These are phyloP conservation scores for Aviceda subcristata DNA, from an alignment of 2,113 vertebrate genomes.

Conservation along the genomic window DNA sequence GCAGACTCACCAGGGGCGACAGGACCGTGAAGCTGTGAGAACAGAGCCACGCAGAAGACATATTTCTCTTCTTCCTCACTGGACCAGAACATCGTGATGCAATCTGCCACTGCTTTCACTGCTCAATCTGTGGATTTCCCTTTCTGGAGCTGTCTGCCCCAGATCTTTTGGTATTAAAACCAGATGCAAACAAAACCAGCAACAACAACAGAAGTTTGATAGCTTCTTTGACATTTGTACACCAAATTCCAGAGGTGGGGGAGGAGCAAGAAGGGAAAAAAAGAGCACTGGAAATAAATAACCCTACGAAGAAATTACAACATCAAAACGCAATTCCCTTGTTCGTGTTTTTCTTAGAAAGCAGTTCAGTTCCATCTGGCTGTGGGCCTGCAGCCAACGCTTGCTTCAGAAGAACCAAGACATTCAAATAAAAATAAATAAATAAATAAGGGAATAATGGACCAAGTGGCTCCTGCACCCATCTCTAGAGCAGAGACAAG, in stretches of 20 bases:
- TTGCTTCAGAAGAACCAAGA: constrained; percentile 54
- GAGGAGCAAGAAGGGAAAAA: background rate
- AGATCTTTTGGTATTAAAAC: background rate
- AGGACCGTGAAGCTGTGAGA: background rate
- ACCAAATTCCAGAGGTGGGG: background rate
- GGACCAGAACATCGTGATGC: background rate
- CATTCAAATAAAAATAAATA: constrained; percentile 43
- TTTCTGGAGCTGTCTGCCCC: background rate
- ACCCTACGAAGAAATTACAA: constrained; percentile 59
- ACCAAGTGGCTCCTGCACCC: background rate
- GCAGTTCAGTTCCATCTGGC: constrained; percentile 60
- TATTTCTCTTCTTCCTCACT: background rate
- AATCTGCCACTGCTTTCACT: background rate
- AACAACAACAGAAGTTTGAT: constrained; percentile 7
- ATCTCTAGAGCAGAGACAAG: background rate
- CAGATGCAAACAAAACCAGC: background rate
- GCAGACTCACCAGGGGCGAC: background rate
- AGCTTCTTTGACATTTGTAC: constrained; percentile 28
- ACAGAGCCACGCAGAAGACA: background rate
- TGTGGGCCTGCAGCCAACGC: constrained; percentile 57
- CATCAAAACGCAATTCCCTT: constrained; percentile 62
- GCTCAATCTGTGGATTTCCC: background rate
- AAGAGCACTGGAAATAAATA: constrained; percentile 15
- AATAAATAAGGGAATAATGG: background rate
- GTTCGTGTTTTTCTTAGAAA: constrained; percentile 75